These are phyloP conservation scores for Meteorus colon DNA, from an alignment of 2,888 invertebrate genomes.

Conservation along the genomic window DNA sequence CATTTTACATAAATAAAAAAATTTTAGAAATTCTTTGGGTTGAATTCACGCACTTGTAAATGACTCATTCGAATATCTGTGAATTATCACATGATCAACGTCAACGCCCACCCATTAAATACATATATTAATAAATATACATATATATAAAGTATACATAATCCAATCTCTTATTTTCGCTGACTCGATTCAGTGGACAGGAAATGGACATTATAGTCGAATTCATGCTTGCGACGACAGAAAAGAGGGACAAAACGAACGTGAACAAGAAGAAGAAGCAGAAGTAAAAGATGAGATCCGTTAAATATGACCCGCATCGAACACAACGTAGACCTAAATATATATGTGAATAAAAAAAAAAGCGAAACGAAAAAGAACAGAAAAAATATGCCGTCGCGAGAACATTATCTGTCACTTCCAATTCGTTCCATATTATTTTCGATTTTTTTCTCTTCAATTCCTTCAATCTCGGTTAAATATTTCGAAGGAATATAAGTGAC, in stretches of 20 bases:
- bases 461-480: background rate
- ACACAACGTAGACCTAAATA: slow-evolving; percentile 3
- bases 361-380: background rate
- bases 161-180: background rate
- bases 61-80: slow-evolving; percentile 30
- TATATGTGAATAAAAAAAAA: background rate
- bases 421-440: background rate
- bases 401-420: slow-evolving; percentile 17
- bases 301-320: slow-evolving; percentile 40
- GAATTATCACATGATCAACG: slow-evolving; percentile 13
- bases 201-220: slow-evolving; percentile 37
- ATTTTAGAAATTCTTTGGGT: too few species aligned
- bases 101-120: slow-evolving; percentile 33
- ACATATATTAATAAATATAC: background rate
- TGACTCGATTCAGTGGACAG: slow-evolving; percentile 23
- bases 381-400: slow-evolving; percentile 24
- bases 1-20: too few species aligned
- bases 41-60: background rate
- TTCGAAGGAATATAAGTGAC: background rate
- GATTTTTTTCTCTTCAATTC: background rate
- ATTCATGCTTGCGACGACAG: slow-evolving; percentile 33
- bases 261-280: background rate
- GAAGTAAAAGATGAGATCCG: slow-evolving; percentile 20
- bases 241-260: slow-evolving; percentile 7
- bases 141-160: background rate